phyloP scores from a whole-genome alignment of 2,113 vertebrate genomes.

The Delphinapterus leucas region DNA sequence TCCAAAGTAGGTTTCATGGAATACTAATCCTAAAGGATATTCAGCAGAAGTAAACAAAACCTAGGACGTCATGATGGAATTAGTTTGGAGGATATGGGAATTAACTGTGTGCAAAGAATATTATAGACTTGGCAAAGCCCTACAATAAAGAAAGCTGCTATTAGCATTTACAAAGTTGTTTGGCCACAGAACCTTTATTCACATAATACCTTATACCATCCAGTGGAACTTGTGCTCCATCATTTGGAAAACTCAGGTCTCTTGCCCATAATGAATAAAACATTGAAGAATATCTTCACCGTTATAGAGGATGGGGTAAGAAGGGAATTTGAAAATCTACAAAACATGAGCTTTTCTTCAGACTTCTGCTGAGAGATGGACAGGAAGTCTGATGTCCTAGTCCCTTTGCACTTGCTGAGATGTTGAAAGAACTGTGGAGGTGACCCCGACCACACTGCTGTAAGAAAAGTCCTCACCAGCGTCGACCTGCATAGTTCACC shows the following conservation, averaged over 20 bases:
- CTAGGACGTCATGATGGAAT: not conserved
- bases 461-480: not conserved
- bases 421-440: not conserved
- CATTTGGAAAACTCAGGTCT: constrained; percentile 1
- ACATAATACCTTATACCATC: not conserved
- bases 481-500: not conserved
- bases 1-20: not conserved
- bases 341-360: not conserved
- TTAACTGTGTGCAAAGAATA: not conserved
- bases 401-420: not conserved
- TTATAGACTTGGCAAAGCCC: not conserved
- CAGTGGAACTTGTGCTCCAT: not conserved
- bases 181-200: not conserved
- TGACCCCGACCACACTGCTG: not conserved
- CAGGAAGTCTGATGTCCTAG: not conserved
- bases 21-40: not conserved
- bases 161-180: not conserved
- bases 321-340: not conserved
- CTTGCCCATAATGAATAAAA: not conserved
- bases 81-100: not conserved
- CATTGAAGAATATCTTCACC: not conserved
- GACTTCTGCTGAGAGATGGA: not conserved
- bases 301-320: not conserved
- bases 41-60: constrained; percentile 18
- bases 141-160: not conserved